phyloP scores from a whole-genome alignment of 2,888 invertebrate species.

The Bugulina stolonifera region DNA sequence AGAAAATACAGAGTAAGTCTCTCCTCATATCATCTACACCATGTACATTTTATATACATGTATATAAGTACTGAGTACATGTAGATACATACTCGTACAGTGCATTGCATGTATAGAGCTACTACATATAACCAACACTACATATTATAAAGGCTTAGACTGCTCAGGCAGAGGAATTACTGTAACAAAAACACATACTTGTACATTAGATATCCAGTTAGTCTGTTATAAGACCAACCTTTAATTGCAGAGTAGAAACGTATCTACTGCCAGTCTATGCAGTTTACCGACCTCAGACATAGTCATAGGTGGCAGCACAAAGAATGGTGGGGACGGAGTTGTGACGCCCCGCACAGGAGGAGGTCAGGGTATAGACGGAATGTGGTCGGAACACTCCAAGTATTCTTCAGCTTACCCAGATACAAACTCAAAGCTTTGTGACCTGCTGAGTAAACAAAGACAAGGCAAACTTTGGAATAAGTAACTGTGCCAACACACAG shows the following conservation, averaged over 20 bases:
- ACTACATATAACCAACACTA: too few species aligned
- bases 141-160: too few species aligned
- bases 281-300: background rate
- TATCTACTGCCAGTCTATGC: background rate
- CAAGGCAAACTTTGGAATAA: slow-evolving; percentile 19
- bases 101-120: too few species aligned
- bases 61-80: too few species aligned
- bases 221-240: too few species aligned
- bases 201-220: too few species aligned
- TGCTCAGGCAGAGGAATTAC: too few species aligned
- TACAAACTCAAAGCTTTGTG: background rate
- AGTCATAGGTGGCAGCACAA: background rate
- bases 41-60: too few species aligned
- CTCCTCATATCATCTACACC: too few species aligned
- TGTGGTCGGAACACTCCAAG: background rate
- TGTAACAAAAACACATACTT: too few species aligned
- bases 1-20: background rate
- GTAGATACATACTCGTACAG: too few species aligned
- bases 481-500: too few species aligned
- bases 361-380: background rate
- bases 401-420: background rate
- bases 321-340: background rate
- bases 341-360: background rate
- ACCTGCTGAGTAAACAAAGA: background rate
- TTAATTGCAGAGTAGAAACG: background rate